Evolutionary conservation across 2,797 vertebrate species (phyloP).

Genomic region (Mus spretus): DNA sequence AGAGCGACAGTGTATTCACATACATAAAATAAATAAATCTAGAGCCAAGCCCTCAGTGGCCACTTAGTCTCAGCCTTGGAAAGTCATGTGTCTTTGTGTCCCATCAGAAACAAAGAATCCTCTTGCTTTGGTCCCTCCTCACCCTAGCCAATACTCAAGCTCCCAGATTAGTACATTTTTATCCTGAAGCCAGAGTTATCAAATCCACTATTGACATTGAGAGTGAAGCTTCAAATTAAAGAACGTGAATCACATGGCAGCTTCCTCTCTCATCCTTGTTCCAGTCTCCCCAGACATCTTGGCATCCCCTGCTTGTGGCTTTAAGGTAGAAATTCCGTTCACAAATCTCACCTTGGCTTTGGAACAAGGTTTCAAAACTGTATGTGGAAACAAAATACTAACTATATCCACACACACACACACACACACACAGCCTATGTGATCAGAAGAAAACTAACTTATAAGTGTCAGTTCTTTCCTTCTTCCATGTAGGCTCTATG

Average conservation of each 20-base stretch:
- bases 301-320: not conserved
- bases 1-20: not conserved
- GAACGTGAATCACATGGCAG: rapidly evolving
- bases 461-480: not conserved
- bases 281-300: not conserved
- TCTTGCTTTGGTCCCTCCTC: not conserved
- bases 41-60: not conserved
- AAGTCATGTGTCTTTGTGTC: not conserved
- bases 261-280: not conserved
- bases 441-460: not conserved
- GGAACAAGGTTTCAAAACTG: not conserved
- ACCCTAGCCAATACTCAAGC: not conserved
- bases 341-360: not conserved
- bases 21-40: not conserved
- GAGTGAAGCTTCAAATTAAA: not conserved
- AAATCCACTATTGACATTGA: not conserved
- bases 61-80: not conserved
- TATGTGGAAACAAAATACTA: not conserved
- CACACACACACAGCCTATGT: too few relatives aligned
- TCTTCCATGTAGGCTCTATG: not conserved
- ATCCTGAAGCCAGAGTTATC: not conserved
- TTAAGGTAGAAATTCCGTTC: not conserved
- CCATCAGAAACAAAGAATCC: not conserved
- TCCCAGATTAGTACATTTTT: not conserved
- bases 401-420: not conserved